phyloP scores from a whole-genome alignment of 37 sponge, comb jelly and placozoan species.

The Eunapius fragilis region DNA sequence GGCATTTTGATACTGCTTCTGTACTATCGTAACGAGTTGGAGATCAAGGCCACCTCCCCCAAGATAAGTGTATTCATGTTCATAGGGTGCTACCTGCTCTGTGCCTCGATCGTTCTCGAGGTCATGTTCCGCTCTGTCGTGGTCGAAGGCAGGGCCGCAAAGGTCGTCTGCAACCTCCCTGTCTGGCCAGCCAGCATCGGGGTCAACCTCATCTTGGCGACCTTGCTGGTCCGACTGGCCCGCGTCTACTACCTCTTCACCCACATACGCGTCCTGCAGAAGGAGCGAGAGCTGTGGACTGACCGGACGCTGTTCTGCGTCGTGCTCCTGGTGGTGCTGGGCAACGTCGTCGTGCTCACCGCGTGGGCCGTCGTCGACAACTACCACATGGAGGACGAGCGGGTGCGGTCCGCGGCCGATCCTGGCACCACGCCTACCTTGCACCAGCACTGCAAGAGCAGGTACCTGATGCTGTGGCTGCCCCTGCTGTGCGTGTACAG shows the following conservation, averaged over 20 bases:
- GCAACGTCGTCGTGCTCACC: not conserved
- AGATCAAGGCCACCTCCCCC: conserved; percentile 38
- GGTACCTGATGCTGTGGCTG: conserved; percentile 15
- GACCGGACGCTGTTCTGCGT: conserved; percentile 14
- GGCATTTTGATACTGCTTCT: conserved; percentile 2
- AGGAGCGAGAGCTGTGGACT: conserved; percentile 19
- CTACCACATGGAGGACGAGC: not conserved
- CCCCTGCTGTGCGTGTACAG: not conserved
- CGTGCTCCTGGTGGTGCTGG: conserved; percentile 8
- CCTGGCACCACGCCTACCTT: not conserved
- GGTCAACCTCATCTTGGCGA: conserved; percentile 25
- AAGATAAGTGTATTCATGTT: conserved; percentile 27
- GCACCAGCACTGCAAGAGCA: conserved; percentile 10
- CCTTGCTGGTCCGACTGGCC: conserved; percentile 25
- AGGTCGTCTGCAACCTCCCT: no score
- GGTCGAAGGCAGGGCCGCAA: not conserved
- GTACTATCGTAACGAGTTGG: conserved; percentile 13
- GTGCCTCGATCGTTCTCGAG: not conserved
- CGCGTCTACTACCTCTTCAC: conserved; percentile 39
- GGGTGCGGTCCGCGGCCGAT: not conserved
- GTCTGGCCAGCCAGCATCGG: conserved; percentile 1
- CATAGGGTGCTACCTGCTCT: conserved; percentile 22
- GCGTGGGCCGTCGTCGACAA: conserved; percentile 16
- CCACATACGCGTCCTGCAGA: not conserved
- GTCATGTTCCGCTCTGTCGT: not conserved